phyloP scores from a whole-genome alignment of 2,888 invertebrate species.

The Siphlonurus alternatus region DNA sequence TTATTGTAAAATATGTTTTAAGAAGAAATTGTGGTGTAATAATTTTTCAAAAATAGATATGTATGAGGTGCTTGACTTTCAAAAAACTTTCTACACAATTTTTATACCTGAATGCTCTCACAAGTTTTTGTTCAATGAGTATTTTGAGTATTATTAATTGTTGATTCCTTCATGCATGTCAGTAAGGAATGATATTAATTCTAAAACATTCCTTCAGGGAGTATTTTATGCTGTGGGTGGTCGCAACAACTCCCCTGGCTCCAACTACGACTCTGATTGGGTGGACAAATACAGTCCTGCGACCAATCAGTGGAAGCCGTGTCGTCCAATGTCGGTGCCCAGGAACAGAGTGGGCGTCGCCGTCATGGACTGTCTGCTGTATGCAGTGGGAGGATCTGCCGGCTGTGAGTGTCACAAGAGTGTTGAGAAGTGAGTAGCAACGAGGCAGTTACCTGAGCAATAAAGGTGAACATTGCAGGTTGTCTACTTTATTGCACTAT shows the following conservation, averaged over 20 bases:
- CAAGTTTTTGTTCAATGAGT: too few species aligned
- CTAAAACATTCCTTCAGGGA: too few species aligned
- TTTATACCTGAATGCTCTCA: too few species aligned
- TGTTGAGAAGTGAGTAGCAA: constrained; percentile 60
- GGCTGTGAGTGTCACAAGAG: constrained; percentile 71
- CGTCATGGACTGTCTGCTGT: constrained; percentile 81
- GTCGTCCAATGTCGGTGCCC: constrained; percentile 67
- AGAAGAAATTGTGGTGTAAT: too few species aligned
- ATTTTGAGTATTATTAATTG: too few species aligned
- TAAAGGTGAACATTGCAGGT: constrained; percentile 80
- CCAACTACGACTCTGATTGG: constrained; percentile 34
- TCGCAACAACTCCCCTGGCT: constrained; percentile 76
- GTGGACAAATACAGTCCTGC: constrained; percentile 73
- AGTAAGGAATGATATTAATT: too few species aligned
- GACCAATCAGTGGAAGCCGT: constrained; percentile 70
- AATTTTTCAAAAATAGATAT: too few species aligned
- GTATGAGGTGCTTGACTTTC: too few species aligned
- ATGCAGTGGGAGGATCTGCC: constrained; percentile 83
- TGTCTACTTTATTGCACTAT: too few species aligned
- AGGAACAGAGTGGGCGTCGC: constrained; percentile 82
- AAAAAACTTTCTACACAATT: too few species aligned
- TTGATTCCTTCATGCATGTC: too few species aligned
- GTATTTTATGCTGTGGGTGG: constrained; percentile 87
- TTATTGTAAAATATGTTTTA: background rate
- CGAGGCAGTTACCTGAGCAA: constrained; percentile 69